phyloP scores from a whole-genome alignment of 2,113 vertebrate species.

The Charadrius vociferus region DNA sequence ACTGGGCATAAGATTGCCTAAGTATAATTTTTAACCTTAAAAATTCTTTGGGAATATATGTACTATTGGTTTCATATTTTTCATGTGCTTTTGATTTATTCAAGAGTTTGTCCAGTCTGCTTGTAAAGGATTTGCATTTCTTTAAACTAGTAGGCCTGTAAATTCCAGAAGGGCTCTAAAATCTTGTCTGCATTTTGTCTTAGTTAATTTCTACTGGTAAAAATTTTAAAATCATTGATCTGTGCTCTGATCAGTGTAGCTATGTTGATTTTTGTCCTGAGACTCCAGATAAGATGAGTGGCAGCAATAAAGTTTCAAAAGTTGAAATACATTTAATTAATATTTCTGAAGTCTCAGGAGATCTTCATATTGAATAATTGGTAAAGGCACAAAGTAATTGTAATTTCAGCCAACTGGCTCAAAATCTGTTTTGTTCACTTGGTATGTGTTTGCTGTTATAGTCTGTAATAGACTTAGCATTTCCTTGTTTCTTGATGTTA shows the following conservation, averaged over 20 bases:
- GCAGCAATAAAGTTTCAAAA: not conserved
- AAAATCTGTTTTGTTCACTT: not conserved
- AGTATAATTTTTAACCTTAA: not conserved
- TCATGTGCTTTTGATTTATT: not conserved
- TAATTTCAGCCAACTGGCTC: not conserved
- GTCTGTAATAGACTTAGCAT: not conserved
- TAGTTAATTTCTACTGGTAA: not conserved
- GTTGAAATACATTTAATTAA: not conserved
- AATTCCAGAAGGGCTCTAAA: not conserved
- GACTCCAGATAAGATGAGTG: not conserved
- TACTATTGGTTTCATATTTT: not conserved
- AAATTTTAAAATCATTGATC: not conserved
- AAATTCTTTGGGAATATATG: not conserved
- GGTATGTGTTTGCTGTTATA: not conserved
- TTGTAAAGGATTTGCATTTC: not conserved
- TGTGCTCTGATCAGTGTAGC: not conserved
- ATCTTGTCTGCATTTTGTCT: not conserved
- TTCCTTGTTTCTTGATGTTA: not conserved
- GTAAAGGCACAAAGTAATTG: not conserved
- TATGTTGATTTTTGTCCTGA: not conserved
- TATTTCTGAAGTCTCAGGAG: not conserved
- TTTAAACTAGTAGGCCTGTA: not conserved
- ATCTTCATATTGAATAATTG: not conserved
- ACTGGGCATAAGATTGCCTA: not conserved
- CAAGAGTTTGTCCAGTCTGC: not conserved